Conservation (phyloP, 2,888 invertebrate genomes). For the Chrysomela aeneicollis region DNA sequence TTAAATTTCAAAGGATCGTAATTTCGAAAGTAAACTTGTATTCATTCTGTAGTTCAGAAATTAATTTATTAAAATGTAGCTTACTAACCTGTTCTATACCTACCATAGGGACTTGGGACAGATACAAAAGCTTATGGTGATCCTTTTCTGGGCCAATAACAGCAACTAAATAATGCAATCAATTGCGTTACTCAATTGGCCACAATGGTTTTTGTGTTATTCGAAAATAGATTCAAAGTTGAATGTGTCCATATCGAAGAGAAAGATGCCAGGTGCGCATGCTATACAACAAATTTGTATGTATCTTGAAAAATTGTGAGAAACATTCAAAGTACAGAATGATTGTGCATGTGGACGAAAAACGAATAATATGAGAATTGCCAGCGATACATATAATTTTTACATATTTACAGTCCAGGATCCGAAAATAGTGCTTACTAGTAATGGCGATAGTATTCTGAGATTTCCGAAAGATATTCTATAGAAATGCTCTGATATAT, state of each 20-base stretch:
- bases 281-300: slow-evolving; percentile 39
- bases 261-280: slow-evolving; percentile 43
- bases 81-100: slow-evolving; percentile 60
- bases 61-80: slow-evolving; percentile 1
- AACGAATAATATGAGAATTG: too few relatives aligned
- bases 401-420: too few relatives aligned
- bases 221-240: slow-evolving; percentile 1
- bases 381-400: too few relatives aligned
- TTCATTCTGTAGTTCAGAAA: neutral
- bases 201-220: slow-evolving; percentile 8
- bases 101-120: slow-evolving; percentile 66
- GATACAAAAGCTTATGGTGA: slow-evolving; percentile 67
- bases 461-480: too few relatives aligned
- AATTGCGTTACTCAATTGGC: slow-evolving; percentile 2
- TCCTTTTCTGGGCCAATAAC: slow-evolving; percentile 67
- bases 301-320: slow-evolving; percentile 34
- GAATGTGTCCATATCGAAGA: slow-evolving; percentile 19
- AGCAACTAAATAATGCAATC: slow-evolving; percentile 57
- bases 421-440: too few relatives aligned
- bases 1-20: too few relatives aligned
- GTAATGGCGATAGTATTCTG: too few relatives aligned
- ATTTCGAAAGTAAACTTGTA: neutral
- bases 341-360: too few relatives aligned
- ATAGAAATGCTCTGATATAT: too few relatives aligned
- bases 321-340: neutral